Base-by-base conservation (phyloP, 2,888 invertebrate species). In the Spialia ferax region DNA sequence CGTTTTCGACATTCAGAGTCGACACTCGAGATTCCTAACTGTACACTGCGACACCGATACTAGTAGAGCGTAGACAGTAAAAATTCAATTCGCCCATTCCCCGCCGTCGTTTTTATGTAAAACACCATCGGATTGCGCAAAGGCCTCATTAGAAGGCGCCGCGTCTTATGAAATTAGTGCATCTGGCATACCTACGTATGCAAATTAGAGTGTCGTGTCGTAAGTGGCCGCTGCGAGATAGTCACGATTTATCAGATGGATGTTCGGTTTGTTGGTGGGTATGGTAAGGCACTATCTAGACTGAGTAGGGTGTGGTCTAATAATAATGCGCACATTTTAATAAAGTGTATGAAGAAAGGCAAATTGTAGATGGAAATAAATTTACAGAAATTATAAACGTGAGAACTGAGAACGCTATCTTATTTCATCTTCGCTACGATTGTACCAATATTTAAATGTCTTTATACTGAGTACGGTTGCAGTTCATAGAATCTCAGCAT, bases 21-120 rank as follows among this genome's bases (percentile, higher is more conserved):
- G 64, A 71, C 70, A 73, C 69, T 67, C 77, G 77, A 84, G 87
- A 89, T 90, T 89, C 87, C 89, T 91, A 91, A 91, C 90, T 88
- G 88, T 89, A 86, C 80, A 52, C 56, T 56, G 77, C 82, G 83
- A 84, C 82, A 87, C 80, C 81, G 79, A 85, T 84, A 80, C 78
- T 73, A 50, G 55, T 23, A 22, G 48, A 48, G 64, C 72, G 54
- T 67, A 70, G 69, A 60, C 63, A 63, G 63, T 70, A 70, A 64
- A 70, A 70, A 87, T 84, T 85, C 86, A 87, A 85, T 87, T 82
- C 82, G 80, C 76, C 77, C 73, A 79, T 82, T 80, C 61, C 26
- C 77, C 75, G 72, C 72, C 63, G 68, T 71, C 72, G 69, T 76
- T 77, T 82, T 83, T 83, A 86, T 84, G 80, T 80, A 69, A 80